Evolutionary conservation across 1,140 invertebrate genomes (phyloP).

Genomic region (Pachyrhynchus sulphureomaculatus): DNA sequence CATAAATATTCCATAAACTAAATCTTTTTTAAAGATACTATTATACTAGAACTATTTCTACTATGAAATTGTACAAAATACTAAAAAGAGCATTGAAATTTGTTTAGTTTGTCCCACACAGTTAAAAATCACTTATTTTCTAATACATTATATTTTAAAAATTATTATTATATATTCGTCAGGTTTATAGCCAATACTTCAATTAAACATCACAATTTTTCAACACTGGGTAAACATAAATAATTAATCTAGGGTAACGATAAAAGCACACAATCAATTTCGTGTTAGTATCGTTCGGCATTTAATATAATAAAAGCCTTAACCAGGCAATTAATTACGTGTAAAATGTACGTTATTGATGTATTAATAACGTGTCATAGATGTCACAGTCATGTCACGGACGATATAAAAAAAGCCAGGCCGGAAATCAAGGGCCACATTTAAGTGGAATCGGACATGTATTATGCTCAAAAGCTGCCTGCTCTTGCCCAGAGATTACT

Average conservation of each 20-base stretch:
- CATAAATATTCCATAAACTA: no score
- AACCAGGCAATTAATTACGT: slow-evolving; percentile 24
- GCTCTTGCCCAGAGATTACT: slow-evolving; percentile 29
- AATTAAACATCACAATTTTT: no score
- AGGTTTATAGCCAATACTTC: no score
- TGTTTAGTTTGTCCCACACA: no score
- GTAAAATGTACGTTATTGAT: slow-evolving; percentile 26
- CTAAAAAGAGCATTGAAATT: no score
- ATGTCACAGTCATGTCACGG: slow-evolving; percentile 27
- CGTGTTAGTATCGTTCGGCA: slow-evolving; percentile 18
- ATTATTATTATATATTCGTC: no score
- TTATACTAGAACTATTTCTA: no score
- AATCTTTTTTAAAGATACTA: no score
- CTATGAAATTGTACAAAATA: no score
- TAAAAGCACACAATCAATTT: no score
- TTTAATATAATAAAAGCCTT: slow-evolving; percentile 20
- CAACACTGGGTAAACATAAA: slow-evolving; percentile 13
- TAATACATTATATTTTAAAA: no score
- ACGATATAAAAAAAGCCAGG: slow-evolving; percentile 13
- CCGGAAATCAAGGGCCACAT: slow-evolving; percentile 18
- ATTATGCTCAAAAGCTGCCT: slow-evolving; percentile 25
- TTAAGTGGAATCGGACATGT: slow-evolving; percentile 30
- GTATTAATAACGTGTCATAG: slow-evolving; percentile 31
- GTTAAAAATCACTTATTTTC: no score
- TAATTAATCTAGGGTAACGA: slow-evolving; percentile 2